Base-by-base conservation (phyloP, 2,113 vertebrate species). In the Eulemur macaco region DNA sequence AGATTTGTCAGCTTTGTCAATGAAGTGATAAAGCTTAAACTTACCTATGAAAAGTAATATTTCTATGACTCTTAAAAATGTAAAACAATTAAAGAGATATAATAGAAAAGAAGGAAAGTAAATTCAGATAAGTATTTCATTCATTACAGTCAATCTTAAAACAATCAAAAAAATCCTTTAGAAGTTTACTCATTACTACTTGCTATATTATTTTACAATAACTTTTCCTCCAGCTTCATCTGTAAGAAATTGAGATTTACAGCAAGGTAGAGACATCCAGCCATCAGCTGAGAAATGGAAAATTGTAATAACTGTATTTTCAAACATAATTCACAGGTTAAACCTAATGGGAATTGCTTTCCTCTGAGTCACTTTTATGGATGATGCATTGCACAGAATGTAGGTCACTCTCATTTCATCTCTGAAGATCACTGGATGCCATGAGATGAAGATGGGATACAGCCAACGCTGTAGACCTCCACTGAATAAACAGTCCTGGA, bases 261-360 rank as follows among this genome's bases (percentile, higher is more conserved):
- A 18, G 84, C 89, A 90, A 83, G 34, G 39, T 64, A 68, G 54
- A 47, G 84, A 88, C 60, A 91, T 29, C 76, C 77, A 94, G 27
- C 39, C 73, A 92, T 97, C 92, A 91, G 11, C 42, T 97, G 1
- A 20, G 73, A 98, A 95, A 81, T 68, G 58, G 80, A 54, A 97
- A 47, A 39, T 31, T 74, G 18, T 94, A 80, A 56, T 96, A 94
- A 60, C 4, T 89, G 54, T 96, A 95, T 63, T 85, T 97, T 97
- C 93, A 91, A 92, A 84, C 8, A 60, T 73, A 76, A 90, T 96
- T 96, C 95, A 60, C 21, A 96, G 69, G 89, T 91, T 89, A 95
- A 96, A 95, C 52, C 64, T 87, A 20, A 37, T 88, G 80, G 68
- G 68, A 98, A 98, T 96, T 97, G 60, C 83, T 96, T 96, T 94